phyloP scores from a whole-genome alignment of 2,888 invertebrate species.

The Eurois occulta region DNA sequence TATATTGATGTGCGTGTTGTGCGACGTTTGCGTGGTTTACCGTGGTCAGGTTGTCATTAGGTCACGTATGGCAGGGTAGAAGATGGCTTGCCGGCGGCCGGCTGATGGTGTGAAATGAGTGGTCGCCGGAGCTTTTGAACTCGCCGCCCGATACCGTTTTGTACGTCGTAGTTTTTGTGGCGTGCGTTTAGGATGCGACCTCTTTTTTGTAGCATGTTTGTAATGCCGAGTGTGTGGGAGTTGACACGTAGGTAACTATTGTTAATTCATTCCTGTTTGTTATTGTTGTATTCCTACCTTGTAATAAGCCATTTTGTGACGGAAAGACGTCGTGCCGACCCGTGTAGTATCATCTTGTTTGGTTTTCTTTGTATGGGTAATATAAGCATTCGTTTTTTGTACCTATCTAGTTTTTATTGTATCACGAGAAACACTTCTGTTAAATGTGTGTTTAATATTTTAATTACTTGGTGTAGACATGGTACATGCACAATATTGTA shows the following conservation, averaged over 20 bases:
- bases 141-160: constrained; percentile 87
- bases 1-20: constrained; percentile 57
- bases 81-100: constrained; percentile 74
- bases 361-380: constrained; percentile 63
- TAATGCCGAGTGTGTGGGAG: constrained; percentile 90
- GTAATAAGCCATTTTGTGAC: constrained; percentile 69
- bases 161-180: constrained; percentile 85
- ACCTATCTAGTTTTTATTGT: constrained; percentile 20
- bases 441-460: constrained; percentile 15
- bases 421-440: neutral
- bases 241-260: constrained; percentile 89
- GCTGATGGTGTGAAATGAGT: constrained; percentile 88
- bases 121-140: constrained; percentile 84
- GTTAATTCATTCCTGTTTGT: constrained; percentile 87
- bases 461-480: constrained; percentile 16
- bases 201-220: constrained; percentile 88
- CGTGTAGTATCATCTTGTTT: constrained; percentile 60
- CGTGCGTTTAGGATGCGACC: constrained; percentile 87
- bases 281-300: constrained; percentile 81
- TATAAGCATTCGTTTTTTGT: constrained; percentile 25
- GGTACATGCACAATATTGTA: constrained; percentile 27
- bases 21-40: constrained; percentile 67
- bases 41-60: constrained; percentile 82
- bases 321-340: constrained; percentile 63
- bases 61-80: constrained; percentile 82